Base-by-base conservation (phyloP, 2,888 invertebrate species). In the Drosophila suboccidentalis region DNA sequence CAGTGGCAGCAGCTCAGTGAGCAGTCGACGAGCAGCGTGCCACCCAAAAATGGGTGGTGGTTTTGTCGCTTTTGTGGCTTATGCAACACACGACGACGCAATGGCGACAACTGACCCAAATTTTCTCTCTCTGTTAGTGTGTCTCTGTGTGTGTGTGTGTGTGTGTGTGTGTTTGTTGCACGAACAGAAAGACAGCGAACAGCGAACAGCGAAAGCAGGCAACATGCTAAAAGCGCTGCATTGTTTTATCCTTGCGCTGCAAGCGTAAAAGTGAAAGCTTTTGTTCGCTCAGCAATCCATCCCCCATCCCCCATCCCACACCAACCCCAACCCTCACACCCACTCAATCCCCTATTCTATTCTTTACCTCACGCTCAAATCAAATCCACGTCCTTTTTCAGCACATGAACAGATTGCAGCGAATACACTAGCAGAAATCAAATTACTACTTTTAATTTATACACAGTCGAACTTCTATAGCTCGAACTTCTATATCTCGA, bases 81-180 rank as follows among this genome's bases (percentile, higher is more conserved):
- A 76, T 76, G 76, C 76, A 76, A 76, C 62, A 62, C 29, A 29
- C 29, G 29, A 26, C 74, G 60, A 53, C 78, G 57, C 57, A 50
- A 43, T 66, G 75, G 70, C 79, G 79, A 69, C 79, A 79, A 79
- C 46, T 76, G 76, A 76, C 76, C 76, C 75, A 76, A 79, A 74
- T 76, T 62, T 74, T 43, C n/a, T 1, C 53, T 53, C 38, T 32
- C 10, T 38, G n/a, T 36, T 13, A 13, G 36, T 36, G 13, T n/a
- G 6, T 36, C 4, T 11, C 10, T 34, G 32, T 1, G 32, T 34
- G 32, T 10, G 32, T 9, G 8, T 32, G 19, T 19, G n/a, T n/a
- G n/a, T n/a, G n/a, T 19, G 19, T 3, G 10, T 4, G n/a, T 36
- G n/a, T 11, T 19, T 43, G 62, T 17, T 17, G 53, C 60, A 74